phyloP scores from a whole-genome alignment of 2,888 invertebrate genomes.

The Oscheius sp. region DNA sequence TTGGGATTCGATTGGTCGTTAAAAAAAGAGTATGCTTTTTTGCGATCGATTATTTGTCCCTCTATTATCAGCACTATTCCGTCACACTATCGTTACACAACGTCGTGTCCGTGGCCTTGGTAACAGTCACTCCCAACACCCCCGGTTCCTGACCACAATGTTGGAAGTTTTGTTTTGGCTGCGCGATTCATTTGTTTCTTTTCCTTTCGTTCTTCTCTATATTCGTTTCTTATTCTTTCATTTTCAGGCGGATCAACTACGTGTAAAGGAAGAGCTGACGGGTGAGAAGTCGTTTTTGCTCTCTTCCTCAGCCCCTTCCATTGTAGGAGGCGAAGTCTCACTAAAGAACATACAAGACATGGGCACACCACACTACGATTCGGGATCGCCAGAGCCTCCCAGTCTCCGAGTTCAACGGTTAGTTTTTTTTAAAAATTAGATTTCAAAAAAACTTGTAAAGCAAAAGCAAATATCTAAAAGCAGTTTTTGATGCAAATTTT shows the following conservation, averaged over 20 bases:
- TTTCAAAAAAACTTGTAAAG: not conserved
- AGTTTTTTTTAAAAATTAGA: not conserved
- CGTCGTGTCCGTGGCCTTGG: slow-evolving; percentile 22
- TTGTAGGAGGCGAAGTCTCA: slow-evolving; percentile 8
- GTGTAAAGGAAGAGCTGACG: slow-evolving; percentile 12
- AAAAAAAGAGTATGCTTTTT: no score
- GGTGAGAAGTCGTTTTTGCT: slow-evolving; percentile 12
- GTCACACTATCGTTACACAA: slow-evolving; percentile 31
- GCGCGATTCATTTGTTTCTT: not conserved
- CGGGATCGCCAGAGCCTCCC: slow-evolving; percentile 31
- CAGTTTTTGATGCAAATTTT: no score
- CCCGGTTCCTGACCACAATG: not conserved
- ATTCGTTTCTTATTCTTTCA: not conserved
- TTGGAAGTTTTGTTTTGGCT: not conserved
- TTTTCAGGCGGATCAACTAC: slow-evolving; percentile 16
- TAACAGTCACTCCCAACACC: slow-evolving; percentile 7
- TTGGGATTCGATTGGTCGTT: no score
- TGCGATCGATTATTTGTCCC: slow-evolving; percentile 33
- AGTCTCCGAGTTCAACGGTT: slow-evolving; percentile 25
- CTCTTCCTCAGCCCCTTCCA: no score
- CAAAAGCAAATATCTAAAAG: no score
- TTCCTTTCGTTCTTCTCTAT: not conserved
- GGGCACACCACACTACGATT: slow-evolving; percentile 33
- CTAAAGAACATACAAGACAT: slow-evolving; percentile 15
- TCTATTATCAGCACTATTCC: slow-evolving; percentile 29